A percentile compares a stretch with the other conserved stretches of the same genome.
phyloP scores from a whole-genome alignment of 2,888 invertebrate species.

The Drosophila siamana region DNA sequence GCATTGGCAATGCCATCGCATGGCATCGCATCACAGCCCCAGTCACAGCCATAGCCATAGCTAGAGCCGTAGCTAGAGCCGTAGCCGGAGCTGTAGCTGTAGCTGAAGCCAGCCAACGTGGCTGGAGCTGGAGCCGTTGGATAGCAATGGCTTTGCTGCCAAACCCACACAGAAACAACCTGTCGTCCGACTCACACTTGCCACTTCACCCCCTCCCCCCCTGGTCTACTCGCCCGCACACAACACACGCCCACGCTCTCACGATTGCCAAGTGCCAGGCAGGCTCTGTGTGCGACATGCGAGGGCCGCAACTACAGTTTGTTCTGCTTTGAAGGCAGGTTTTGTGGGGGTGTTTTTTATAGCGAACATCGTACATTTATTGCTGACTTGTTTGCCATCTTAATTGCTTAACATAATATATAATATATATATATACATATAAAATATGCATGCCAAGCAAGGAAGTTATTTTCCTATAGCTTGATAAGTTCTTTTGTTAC shows the following conservation, averaged over 20 bases:
- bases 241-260: conserved; percentile 17
- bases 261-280: conserved; percentile 28
- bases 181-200: conserved; percentile 62
- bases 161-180: conserved; percentile 63
- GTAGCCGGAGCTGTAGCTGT: background rate
- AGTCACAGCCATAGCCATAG: background rate
- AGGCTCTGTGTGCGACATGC: conserved; percentile 32
- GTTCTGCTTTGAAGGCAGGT: too few species aligned
- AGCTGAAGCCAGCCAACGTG: too few species aligned
- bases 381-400: too few species aligned
- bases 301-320: conserved; percentile 13
- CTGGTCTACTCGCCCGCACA: background rate
- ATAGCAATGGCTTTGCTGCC: conserved; percentile 63
- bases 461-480: too few species aligned
- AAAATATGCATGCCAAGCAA: too few species aligned
- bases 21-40: too few species aligned
- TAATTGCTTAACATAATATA: too few species aligned
- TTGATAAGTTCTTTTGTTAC: too few species aligned
- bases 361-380: too few species aligned
- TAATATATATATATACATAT: too few species aligned
- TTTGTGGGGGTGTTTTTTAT: too few species aligned
- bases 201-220: conserved; percentile 10
- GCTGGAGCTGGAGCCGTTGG: conserved; percentile 61
- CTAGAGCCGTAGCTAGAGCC: background rate
- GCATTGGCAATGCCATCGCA: too few species aligned